phyloP scores from a whole-genome alignment of 2,888 invertebrate species.

The Drosophila colorata region DNA sequence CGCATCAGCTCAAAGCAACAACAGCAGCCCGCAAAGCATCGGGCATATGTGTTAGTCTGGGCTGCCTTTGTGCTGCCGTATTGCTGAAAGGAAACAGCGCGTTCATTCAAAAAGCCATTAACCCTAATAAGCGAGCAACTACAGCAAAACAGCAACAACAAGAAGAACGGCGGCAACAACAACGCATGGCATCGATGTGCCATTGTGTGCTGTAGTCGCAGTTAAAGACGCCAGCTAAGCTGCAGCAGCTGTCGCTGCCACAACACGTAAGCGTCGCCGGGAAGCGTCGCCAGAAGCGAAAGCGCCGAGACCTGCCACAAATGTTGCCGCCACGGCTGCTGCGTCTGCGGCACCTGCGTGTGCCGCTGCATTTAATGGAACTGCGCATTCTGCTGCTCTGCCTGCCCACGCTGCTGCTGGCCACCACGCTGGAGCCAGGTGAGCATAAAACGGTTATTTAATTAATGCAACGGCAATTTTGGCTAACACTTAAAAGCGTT shows the following conservation, averaged over 20 bases:
- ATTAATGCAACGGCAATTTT: constrained; percentile 54
- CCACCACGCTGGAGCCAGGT: constrained; percentile 86
- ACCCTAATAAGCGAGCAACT: constrained; percentile 69
- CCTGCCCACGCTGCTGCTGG: constrained; percentile 85
- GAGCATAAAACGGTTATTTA: constrained; percentile 59
- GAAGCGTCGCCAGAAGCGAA: constrained; percentile 1
- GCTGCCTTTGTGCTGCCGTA: constrained; percentile 52
- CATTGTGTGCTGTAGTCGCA: constrained; percentile 41
- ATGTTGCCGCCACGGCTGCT: constrained; percentile 79
- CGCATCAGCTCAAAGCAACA: constrained; percentile 54
- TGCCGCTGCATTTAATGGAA: constrained; percentile 85
- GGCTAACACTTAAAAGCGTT: constrained; percentile 20
- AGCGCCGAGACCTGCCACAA: constrained; percentile 49
- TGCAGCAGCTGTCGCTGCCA: constrained; percentile 22
- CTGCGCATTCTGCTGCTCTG: constrained; percentile 85
- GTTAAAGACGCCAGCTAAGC: constrained; percentile 33
- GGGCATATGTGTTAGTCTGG: constrained; percentile 57
- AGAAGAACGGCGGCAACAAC: constrained; percentile 15
- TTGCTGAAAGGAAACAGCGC: constrained; percentile 74
- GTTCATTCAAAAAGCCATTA: constrained; percentile 80
- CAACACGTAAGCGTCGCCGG: constrained; percentile 20
- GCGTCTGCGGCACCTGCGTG: constrained; percentile 61
- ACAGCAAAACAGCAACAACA: constrained; percentile 26
- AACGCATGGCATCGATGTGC: constrained; percentile 52
- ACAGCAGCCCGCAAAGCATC: constrained; percentile 9